A percentile compares a stretch with the other conserved stretches of the same genome.
phyloP scores from a whole-genome alignment of 1,140 invertebrate species.

The Homarus americanus region DNA sequence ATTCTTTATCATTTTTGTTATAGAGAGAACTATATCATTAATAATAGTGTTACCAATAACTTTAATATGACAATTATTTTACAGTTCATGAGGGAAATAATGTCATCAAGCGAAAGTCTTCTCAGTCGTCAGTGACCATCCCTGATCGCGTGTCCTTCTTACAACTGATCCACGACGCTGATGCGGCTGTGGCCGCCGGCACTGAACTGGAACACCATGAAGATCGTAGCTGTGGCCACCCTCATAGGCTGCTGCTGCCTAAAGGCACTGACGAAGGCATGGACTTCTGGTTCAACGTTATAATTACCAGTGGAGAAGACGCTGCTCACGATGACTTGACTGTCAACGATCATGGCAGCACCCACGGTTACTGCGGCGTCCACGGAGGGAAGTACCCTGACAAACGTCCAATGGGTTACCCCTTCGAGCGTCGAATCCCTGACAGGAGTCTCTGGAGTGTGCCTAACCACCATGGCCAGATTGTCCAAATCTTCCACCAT shows the following conservation, averaged over 20 bases:
- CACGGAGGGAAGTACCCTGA: constrained; percentile 38
- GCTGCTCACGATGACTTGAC: neutral
- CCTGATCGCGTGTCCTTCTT: constrained; percentile 19
- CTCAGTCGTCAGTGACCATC: constrained; percentile 15
- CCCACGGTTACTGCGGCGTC: constrained; percentile 43
- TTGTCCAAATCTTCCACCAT: constrained; percentile 2
- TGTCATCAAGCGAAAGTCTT: neutral
- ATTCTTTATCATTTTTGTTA: neutral
- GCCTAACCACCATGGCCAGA: constrained; percentile 1
- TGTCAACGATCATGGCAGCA: constrained; percentile 26
- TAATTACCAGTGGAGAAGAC: constrained; percentile 29
- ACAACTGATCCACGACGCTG: constrained; percentile 22
- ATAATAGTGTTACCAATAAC: too few species aligned
- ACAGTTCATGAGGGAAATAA: neutral
- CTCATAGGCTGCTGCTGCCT: constrained; percentile 39
- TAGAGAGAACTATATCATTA: too few species aligned
- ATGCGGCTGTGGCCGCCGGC: constrained; percentile 12
- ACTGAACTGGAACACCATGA: neutral
- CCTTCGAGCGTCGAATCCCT: constrained; percentile 29
- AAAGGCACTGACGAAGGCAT: constrained; percentile 31
- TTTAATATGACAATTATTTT: neutral
- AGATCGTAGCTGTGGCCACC: constrained; percentile 20
- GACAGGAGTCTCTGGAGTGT: neutral
- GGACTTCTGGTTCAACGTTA: constrained; percentile 21
- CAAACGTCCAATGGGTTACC: constrained; percentile 47